phyloP scores from a whole-genome alignment of 2,113 vertebrate genomes.

The Pituophis catenifer region DNA sequence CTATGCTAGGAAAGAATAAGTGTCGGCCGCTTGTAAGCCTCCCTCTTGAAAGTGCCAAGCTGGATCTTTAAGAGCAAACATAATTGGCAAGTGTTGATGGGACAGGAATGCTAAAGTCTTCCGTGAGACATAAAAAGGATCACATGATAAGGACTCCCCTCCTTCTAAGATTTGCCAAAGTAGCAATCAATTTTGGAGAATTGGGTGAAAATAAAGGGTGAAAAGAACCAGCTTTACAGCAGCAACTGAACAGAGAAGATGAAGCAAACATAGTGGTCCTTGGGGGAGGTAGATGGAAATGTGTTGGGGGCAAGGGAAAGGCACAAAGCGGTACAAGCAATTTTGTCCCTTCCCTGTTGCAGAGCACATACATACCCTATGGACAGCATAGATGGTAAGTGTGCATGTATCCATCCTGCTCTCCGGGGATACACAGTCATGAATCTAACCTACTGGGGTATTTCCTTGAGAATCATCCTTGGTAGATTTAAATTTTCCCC shows the following conservation, averaged over 20 bases:
- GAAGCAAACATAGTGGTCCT: not conserved
- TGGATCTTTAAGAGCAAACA: not conserved
- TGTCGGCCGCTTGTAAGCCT: not conserved
- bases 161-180: not conserved
- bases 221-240: not conserved
- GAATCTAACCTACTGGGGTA: not conserved
- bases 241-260: not conserved
- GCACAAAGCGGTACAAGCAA: not conserved
- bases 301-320: not conserved
- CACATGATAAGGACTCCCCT: not conserved
- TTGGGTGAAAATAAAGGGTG: too few relatives aligned
- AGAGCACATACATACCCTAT: not conserved
- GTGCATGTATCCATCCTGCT: not conserved
- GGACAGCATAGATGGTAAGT: not conserved
- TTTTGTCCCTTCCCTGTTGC: not conserved
- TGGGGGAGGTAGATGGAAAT: not conserved
- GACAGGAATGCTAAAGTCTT: not conserved
- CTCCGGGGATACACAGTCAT: not conserved
- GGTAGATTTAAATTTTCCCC: not conserved
- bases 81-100: not conserved
- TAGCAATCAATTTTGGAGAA: not conserved
- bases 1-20: not conserved
- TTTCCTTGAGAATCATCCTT: not conserved
- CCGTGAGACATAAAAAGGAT: not conserved
- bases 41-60: not conserved